Base-by-base conservation (phyloP, 2,888 invertebrate species). In the Acronicta aceris region DNA sequence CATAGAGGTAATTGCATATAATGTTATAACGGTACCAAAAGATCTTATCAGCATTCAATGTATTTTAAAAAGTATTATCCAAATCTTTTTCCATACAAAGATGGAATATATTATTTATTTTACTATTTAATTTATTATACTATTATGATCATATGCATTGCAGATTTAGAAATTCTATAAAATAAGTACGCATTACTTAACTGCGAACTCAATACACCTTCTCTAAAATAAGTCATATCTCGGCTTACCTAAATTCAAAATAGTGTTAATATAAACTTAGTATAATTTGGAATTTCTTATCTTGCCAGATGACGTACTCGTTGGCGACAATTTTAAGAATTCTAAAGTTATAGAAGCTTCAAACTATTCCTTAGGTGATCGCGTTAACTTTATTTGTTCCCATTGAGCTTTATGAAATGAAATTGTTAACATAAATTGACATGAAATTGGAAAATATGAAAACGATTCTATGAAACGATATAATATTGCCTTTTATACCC, bases 231-330 rank as follows among this genome's bases (percentile, higher is more conserved):
- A 86, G 85, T 86, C 83, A 85, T 82, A 84, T 85, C 80, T 52
- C 45, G 49, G 42, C 33, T 86, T 81, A 84, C 82, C 76, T 81
- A 86, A 86, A 89, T 85, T 84, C 82, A 83, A 87, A 87, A 87
- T 85, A 84, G 84, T 85, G 85, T 86, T 85, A 86, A n/a, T n/a
- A n/a, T 4, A 2, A 3, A 85, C 82, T 83, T 82, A 68, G 85
- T 83, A 87, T 88, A 89, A 89, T 89, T 89, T 85, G 67, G 79
- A 81, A 81, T 86, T 65, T 81, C 84, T 86, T 88, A 88, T 88
- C 87, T 86, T 58, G 78, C 40, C 77, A 82, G 78, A 81, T 79
- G 76, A 81, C 76, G 60, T 49, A 82, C 81, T 80, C 72, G 67
- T 75, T 78, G 74, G 79, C 71, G 47, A 69, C 60, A 61, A 67